Evolutionary conservation across 2,888 invertebrate genomes (phyloP).

Genomic region (Hyppa rectilinea): DNA sequence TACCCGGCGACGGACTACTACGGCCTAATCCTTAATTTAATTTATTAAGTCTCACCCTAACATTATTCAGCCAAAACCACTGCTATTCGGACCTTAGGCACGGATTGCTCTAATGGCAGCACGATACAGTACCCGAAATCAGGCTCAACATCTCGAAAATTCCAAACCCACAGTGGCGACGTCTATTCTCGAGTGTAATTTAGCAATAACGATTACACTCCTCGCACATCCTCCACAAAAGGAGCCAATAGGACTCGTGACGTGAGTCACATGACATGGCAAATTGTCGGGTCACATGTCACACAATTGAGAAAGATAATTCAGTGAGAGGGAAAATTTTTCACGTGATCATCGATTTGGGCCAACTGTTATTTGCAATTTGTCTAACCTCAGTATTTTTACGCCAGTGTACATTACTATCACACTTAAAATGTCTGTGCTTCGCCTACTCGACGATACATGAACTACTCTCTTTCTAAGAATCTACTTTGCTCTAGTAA

Average conservation of each 20-base stretch:
- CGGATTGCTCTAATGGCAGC: background rate
- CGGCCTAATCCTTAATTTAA: too few species aligned
- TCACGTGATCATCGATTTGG: slow-evolving; percentile 30
- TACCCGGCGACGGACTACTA: background rate
- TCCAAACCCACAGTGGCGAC: slow-evolving; percentile 21
- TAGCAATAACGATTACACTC: slow-evolving; percentile 63
- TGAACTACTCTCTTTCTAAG: background rate
- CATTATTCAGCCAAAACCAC: background rate
- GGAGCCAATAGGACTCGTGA: slow-evolving; percentile 53
- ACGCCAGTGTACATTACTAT: background rate
- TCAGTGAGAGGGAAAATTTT: slow-evolving; percentile 23
- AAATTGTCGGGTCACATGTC: slow-evolving; percentile 52
- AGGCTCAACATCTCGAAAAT: slow-evolving; percentile 24
- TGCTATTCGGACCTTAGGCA: background rate
- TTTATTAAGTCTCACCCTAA: background rate
- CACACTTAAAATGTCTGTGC: background rate
- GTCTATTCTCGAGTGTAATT: slow-evolving; percentile 61
- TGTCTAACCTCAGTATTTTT: background rate
- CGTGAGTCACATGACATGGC: slow-evolving; percentile 52
- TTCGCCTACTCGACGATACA: background rate
- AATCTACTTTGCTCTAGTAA: background rate
- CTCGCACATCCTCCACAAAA: slow-evolving; percentile 58
- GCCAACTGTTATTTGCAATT: slow-evolving; percentile 10
- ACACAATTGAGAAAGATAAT: slow-evolving; percentile 47
- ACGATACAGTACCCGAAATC: background rate